Evolutionary conservation across 2,888 invertebrate genomes (phyloP).

Genomic region (Choreutis nemorana): DNA sequence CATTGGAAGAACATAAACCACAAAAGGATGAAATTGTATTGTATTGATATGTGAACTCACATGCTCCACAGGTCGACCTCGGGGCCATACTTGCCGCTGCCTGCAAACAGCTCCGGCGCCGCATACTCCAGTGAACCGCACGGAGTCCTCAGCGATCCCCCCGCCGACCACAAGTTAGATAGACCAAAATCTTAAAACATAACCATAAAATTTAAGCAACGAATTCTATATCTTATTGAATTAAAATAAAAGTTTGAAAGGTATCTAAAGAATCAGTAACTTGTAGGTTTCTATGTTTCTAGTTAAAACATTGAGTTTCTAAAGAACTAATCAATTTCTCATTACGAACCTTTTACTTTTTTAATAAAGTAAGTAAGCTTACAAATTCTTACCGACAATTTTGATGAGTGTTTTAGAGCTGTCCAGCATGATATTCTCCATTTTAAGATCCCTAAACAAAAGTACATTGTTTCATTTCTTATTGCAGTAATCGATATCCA

Average conservation of each 20-base stretch:
- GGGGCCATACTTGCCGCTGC: constrained; percentile 74
- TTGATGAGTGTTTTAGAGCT: constrained; percentile 72
- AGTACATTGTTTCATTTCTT: constrained; percentile 1
- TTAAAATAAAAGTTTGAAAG: too few species aligned
- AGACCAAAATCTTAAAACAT: constrained; percentile 72
- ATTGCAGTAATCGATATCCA: neutral
- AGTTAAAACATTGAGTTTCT: too few species aligned
- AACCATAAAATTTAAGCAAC: neutral
- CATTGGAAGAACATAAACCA: too few species aligned
- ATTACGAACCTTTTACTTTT: too few species aligned
- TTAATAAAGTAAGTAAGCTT: too few species aligned
- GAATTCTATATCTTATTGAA: too few species aligned
- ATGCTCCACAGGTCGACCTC: constrained; percentile 83
- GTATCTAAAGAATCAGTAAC: too few species aligned
- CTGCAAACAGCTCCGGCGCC: constrained; percentile 77
- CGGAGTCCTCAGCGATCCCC: constrained; percentile 73
- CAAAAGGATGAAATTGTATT: too few species aligned
- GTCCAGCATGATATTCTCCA: constrained; percentile 82
- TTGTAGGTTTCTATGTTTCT: too few species aligned
- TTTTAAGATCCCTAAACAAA: constrained; percentile 73
- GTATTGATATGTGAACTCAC: constrained; percentile 49
- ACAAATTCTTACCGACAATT: constrained; percentile 70
- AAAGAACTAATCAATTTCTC: too few species aligned
- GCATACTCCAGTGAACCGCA: constrained; percentile 84
- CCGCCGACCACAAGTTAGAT: constrained; percentile 71